Percentiles rank a stretch among this genome's conserved stretches.
These are phyloP conservation scores for Stegophylla sp. DNA, from an alignment of 2,888 invertebrate species.

Conservation along the genomic window DNA sequence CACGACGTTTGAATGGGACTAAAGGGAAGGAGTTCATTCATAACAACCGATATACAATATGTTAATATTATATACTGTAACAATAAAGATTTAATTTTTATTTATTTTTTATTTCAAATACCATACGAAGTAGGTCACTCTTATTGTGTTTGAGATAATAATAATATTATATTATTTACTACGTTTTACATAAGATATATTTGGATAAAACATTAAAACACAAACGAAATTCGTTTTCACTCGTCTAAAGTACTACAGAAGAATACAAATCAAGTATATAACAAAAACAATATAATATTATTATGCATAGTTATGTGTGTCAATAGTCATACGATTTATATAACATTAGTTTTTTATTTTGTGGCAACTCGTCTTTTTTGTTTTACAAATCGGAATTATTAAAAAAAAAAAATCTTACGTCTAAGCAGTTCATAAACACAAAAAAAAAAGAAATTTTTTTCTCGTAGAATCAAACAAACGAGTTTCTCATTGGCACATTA, in stretches of 20 bases:
- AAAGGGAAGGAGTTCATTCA: not conserved
- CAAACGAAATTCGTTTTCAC: not conserved
- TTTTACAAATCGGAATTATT: not conserved
- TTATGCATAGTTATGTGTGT: not conserved
- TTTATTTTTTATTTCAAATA: not conserved
- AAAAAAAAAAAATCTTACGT: not conserved
- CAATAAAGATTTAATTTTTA: too few species aligned
- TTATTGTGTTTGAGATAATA: not conserved
- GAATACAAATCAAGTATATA: not conserved
- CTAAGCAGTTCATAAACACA: not conserved
- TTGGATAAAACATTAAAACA: constrained; percentile 17
- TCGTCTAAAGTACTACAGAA: not conserved
- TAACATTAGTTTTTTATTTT: not conserved
- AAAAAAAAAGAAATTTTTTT: not conserved
- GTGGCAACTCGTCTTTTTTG: not conserved
- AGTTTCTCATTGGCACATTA: not conserved
- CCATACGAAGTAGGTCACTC: constrained; percentile 12
- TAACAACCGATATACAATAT: not conserved
- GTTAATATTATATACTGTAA: not conserved
- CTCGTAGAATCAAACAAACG: not conserved
- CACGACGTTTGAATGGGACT: not conserved
- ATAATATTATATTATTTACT: too few species aligned
- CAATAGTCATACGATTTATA: not conserved
- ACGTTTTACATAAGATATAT: not conserved
- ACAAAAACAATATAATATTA: not conserved